Evolutionary conservation across 2,888 invertebrate species (phyloP), one percentile per base, ranked within the genome.

Genomic region (Neocrepidodera transversa): DNA sequence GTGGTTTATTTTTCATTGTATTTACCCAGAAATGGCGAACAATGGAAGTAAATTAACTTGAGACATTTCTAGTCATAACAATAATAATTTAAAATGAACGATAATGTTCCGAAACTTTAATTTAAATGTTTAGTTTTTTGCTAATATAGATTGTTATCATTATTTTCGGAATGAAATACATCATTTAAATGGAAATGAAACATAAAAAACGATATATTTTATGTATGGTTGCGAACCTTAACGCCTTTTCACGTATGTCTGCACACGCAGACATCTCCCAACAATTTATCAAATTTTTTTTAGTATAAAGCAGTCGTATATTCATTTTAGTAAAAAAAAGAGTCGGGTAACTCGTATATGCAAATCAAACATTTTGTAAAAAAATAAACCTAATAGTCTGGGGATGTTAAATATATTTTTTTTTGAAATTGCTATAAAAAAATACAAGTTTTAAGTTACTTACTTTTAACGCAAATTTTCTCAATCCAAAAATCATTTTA

Each of bases 271-370:
- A 45, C 45, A 28, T 26, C 23, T 26, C 13, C 26, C 3, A n/a
- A 6, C 45, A 26, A 45, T 45, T 26, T 45, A 45, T 45, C 45
- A 26, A 20, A 4, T 45, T 45, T 45, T 45, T 45, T 23, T 14
- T 7, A 10, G 26, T 45, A 2, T 42, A 11, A 45, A 45, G 26
- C 45, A 45, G 16, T 38, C 8, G 23, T 43, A 43, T 8, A 26
- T 28, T 20, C 7, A 10, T 8, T 10, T 16, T 2, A 38, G 10
- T 10, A 45, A 45, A 45, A 45, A 45, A 26, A 17, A 2, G 16
- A 7, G 45, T 11, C 28, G 13, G 1, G 23, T 26, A 45, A 45
- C 14, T 11, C 45, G 26, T 14, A 45, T 26, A 38, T 14, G 32
- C 11, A n/a, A 38, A 38, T 7, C 38, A 10, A 38, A 8, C 2